Percentiles rank a stretch among this genome's conserved stretches.
Conservation (phyloP, 2,113 vertebrate species). For the Pardalotus punctatus region DNA sequence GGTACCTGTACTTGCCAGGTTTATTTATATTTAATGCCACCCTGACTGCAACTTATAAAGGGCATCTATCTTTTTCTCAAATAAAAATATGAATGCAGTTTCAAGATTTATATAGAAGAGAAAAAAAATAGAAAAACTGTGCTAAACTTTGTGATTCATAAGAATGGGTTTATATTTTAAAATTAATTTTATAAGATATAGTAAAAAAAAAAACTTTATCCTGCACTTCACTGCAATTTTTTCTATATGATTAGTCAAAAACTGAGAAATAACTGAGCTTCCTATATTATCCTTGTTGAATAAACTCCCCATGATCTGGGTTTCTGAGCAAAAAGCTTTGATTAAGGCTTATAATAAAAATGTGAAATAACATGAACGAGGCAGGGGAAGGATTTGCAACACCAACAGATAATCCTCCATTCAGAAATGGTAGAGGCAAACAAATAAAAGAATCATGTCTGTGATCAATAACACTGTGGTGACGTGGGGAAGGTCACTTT, state of each 20-base stretch:
- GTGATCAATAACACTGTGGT: not conserved
- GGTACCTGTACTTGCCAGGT: not conserved
- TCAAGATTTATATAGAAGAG: not conserved
- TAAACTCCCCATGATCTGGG: not conserved
- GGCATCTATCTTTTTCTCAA: not conserved
- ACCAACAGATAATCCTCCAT: not conserved
- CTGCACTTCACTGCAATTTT: not conserved
- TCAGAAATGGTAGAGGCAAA: not conserved
- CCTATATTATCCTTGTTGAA: not conserved
- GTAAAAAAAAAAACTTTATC: not conserved
- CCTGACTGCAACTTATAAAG: not conserved
- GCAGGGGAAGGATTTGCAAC: not conserved
- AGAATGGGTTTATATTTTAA: not conserved
- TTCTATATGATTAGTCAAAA: not conserved
- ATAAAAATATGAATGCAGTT: not conserved
- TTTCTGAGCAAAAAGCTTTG: not conserved
- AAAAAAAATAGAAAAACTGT: not conserved
- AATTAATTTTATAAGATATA: not conserved
- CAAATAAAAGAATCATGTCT: not conserved
- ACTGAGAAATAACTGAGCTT: not conserved
- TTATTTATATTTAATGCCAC: conserved; percentile 7
- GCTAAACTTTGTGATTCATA: not conserved
- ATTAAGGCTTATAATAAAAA: not conserved
- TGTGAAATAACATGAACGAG: not conserved
- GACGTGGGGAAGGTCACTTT: not conserved